Conservation (phyloP, 2,797 vertebrate species). For the Heteromormyrus szaboi region DNA sequence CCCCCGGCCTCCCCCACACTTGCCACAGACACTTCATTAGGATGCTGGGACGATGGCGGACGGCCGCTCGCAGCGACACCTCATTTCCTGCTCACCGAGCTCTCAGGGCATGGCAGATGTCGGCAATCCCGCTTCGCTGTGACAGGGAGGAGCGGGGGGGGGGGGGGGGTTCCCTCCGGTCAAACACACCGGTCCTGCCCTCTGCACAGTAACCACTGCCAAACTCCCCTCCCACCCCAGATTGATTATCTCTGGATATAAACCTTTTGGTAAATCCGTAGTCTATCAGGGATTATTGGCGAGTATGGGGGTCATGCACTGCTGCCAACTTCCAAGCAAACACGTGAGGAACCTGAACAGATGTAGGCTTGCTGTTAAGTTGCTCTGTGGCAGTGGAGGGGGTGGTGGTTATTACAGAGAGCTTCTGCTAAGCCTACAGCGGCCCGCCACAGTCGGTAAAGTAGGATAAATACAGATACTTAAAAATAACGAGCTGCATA, state of each 20-base stretch:
- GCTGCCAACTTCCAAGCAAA: slow-evolving; percentile 42
- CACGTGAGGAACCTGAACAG: slow-evolving; percentile 17
- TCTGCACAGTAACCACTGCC: background rate
- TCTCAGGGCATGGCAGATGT: slow-evolving; percentile 99
- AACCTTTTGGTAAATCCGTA: slow-evolving; percentile 38
- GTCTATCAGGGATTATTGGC: slow-evolving; percentile 39
- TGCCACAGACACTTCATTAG: slow-evolving; percentile 98
- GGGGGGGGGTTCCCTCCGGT: background rate
- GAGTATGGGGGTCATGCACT: slow-evolving; percentile 41
- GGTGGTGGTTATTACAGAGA: slow-evolving; percentile 12
- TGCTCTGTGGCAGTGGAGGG: slow-evolving; percentile 36
- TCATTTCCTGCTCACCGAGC: slow-evolving; percentile 97
- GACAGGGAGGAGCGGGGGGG: background rate
- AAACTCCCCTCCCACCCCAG: slow-evolving; percentile 9
- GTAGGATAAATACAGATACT: slow-evolving; percentile 13
- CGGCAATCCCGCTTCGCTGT: slow-evolving; percentile 76
- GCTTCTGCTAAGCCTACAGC: slow-evolving; percentile 4
- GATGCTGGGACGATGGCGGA: slow-evolving; percentile 97
- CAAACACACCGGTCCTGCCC: background rate
- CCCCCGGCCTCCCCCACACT: slow-evolving; percentile 44
- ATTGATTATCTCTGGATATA: slow-evolving; percentile 39
- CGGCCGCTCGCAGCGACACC: slow-evolving; percentile 93
- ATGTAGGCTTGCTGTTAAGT: slow-evolving; percentile 32
- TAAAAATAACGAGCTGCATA: slow-evolving; percentile 11
- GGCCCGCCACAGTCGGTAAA: background rate